Base-by-base conservation (phyloP, 1,140 invertebrate species). In the Drosophila cardini region DNA sequence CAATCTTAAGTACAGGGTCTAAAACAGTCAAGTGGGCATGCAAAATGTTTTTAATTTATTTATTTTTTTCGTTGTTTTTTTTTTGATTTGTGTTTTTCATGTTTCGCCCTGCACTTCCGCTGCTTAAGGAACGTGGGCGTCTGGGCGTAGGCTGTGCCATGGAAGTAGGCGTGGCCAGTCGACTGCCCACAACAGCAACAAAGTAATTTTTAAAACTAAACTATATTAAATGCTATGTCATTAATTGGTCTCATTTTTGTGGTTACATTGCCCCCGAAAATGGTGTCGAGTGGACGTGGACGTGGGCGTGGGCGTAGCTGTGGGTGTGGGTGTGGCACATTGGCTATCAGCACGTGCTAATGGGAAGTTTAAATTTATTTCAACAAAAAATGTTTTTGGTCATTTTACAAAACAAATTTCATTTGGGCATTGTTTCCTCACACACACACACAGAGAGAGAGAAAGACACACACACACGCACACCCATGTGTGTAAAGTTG, bases 271-370 rank as follows among this genome's bases (percentile, higher is more conserved):
- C 42, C 42, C 42, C 13, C 42, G 3, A 43, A 43, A 43, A 43
- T 16, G 50, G 26, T 26, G 15, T 4, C 3, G 42, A 60, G 26
- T 32, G 55, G 10, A 13, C n/a, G 9, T 21, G 11, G 40, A n/a
- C 15, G 9, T 9, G 3, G 3, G 38, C 9, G 45, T 62, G 32
- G 58, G 48, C 32, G 46, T 34, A 30, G 8, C 38, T 11, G 6
- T 42, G 30, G 3, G 42, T n/a, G 21, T 42, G 16, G 15, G 15
- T 32, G 45, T 52, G 48, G 48, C 7, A 2, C 6, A 32, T 7
- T 26, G 2, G 50, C 52, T 43, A 43, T 43, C 16, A 69, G 64
- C 71, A 69, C 71, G 71, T 73, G 71, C 32, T 68, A 73, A 73
- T 56, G 56, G 36, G 0, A 8, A 40, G 11, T 3, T 10, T 38